Percentiles rank a stretch among this genome's conserved stretches.
These are phyloP conservation scores for Papilio glaucus DNA, from an alignment of 1,140 invertebrate species.

Conservation along the genomic window DNA sequence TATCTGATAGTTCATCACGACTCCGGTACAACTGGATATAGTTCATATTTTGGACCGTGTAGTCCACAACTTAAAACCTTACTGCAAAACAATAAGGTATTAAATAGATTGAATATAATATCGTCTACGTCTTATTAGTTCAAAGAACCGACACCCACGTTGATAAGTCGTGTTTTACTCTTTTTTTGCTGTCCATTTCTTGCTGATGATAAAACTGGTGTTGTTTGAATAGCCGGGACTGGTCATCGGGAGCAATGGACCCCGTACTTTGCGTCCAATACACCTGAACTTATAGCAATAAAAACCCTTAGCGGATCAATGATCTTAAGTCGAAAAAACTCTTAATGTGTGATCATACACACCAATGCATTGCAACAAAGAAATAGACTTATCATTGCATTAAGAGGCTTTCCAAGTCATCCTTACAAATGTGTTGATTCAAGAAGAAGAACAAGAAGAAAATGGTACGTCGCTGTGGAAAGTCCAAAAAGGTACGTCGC, in stretches of 20 bases:
- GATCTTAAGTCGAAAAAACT: not conserved
- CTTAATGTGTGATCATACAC: not conserved
- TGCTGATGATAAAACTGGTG: slow-evolving; percentile 67
- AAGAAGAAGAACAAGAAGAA: too few relatives aligned
- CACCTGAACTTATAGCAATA: slow-evolving; percentile 2
- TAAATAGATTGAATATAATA: not conserved
- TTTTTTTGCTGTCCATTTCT: slow-evolving; percentile 68
- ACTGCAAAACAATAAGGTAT: not conserved
- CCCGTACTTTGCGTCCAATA: slow-evolving; percentile 22
- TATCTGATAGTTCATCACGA: slow-evolving; percentile 30
- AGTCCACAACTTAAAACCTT: not conserved
- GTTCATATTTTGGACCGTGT: slow-evolving; percentile 16
- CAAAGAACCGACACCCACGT: slow-evolving; percentile 68
- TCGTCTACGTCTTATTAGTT: slow-evolving; percentile 45
- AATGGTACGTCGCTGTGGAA: too few relatives aligned
- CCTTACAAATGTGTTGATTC: too few relatives aligned
- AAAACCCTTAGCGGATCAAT: slow-evolving; percentile 2
- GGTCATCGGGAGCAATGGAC: slow-evolving; percentile 57
- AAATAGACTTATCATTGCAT: too few relatives aligned
- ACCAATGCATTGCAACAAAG: too few relatives aligned
- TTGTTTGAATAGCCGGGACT: slow-evolving; percentile 58
- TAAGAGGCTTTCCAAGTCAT: too few relatives aligned
- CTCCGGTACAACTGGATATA: slow-evolving; percentile 20
- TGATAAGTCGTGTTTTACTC: slow-evolving; percentile 43
- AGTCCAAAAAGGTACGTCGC: too few relatives aligned